Evolutionary conservation across 1,140 invertebrate species (phyloP), one percentile per base, ranked within the genome.

Genomic region (Lepidurus packardi): DNA sequence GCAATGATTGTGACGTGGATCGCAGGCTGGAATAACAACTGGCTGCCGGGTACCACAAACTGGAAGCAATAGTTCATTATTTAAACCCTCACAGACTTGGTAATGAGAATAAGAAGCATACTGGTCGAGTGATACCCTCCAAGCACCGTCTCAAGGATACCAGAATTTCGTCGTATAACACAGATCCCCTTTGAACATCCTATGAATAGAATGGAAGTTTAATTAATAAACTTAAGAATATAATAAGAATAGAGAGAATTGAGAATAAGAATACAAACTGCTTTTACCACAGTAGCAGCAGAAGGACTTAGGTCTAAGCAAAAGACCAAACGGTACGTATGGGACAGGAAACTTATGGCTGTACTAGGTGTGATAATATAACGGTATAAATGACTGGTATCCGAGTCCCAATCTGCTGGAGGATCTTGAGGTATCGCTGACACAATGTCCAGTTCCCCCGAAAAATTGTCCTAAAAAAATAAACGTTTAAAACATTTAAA

Each of bases 271-370:
- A 77, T 79, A 80, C 77, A 13, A 65, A 24, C 34, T 75, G 0
- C 74, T 73, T 80, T 82, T 85, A 90, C 91, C 74, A 93, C 90
- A 81, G 91, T 88, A 43, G 91, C 89, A 79, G 91, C 86, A 4
- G 93, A 94, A 24, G 93, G 92, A 85, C 92, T 94, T 80, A 94
- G 87, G 85, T 95, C 93, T 75, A 95, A 85, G 82, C 92, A 91
- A 85, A 92, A 93, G 34, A 91, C 91, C 80, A 93, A 87, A 78
- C 90, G 84, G 83, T 93, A 93, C 78, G 88, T 88, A 45, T 84
- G 85, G 1, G 88, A 85, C 8, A 90, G 82, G 82, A 88, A 89
- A 44, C 84, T 87, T 10, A 89, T 84, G 41, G 82, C 83, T 24
- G 88, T 88, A 21, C 84, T 82, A 84, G 89, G 77, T 83, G 88